These are phyloP conservation scores for Choristoneura fumiferana DNA, from an alignment of 1,140 invertebrate species.

Conservation along the genomic window DNA sequence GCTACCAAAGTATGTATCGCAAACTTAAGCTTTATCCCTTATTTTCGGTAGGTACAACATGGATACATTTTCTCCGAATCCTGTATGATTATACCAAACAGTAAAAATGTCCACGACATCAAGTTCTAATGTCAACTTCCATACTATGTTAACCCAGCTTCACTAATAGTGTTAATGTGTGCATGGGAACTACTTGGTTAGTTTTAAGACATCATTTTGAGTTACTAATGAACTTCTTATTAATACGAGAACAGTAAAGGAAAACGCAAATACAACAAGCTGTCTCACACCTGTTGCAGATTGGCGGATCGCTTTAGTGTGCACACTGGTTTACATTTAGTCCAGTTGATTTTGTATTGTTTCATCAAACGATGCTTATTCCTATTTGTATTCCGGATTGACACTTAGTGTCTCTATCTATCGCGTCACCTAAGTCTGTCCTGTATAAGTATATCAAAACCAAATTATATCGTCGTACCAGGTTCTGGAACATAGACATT, in stretches of 20 bases:
- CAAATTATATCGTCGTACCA: no score
- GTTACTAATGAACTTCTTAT: constrained; percentile 42
- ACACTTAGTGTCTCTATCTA: no score
- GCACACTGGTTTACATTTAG: constrained; percentile 74
- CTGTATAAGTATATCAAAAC: no score
- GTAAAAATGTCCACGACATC: constrained; percentile 25
- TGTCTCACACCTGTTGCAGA: constrained; percentile 35
- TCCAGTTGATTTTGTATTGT: constrained; percentile 37
- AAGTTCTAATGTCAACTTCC: constrained; percentile 24
- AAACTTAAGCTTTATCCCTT: constrained; percentile 10
- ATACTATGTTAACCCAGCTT: constrained; percentile 13
- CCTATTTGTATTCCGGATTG: no score
- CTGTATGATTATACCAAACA: constrained; percentile 15
- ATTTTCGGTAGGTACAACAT: constrained; percentile 25
- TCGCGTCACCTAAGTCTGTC: no score
- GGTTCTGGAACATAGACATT: no score
- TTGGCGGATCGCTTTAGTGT: constrained; percentile 47
- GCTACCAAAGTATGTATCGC: constrained; percentile 88
- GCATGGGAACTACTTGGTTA: constrained; percentile 34
- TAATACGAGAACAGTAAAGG: constrained; percentile 50
- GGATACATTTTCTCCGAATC: constrained; percentile 27
- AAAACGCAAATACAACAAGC: constrained; percentile 77
- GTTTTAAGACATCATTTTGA: constrained; percentile 33
- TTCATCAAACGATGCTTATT: no score
- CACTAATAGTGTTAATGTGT: constrained; percentile 20